A percentile compares a stretch with the other conserved stretches of the same genome.
Evolutionary conservation across 2,888 invertebrate species (phyloP).

Genomic region (Elgonia sp.): DNA sequence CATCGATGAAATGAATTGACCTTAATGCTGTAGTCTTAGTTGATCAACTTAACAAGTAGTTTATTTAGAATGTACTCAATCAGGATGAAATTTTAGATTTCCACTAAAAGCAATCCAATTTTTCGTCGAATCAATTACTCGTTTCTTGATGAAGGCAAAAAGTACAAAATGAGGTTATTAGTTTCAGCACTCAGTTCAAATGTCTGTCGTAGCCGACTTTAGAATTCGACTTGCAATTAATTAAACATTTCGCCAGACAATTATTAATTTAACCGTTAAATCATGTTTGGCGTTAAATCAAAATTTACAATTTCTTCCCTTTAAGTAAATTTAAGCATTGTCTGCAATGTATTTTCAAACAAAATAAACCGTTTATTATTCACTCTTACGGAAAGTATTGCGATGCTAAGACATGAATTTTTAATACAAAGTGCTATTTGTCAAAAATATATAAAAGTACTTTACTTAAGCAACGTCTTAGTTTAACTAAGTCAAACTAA

Average conservation of each 20-base stretch:
- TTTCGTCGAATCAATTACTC: constrained; percentile 19
- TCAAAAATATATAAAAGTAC: background rate
- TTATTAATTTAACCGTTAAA: background rate
- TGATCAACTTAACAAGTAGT: background rate
- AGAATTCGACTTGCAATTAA: constrained; percentile 2
- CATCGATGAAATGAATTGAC: constrained; percentile 1
- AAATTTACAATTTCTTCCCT: no score
- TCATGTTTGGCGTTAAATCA: no score
- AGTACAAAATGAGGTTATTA: background rate
- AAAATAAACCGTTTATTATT: background rate
- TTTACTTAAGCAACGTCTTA: constrained; percentile 28
- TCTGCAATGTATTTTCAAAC: background rate
- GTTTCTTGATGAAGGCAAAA: constrained; percentile 7
- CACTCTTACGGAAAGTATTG: background rate
- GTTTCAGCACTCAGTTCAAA: background rate
- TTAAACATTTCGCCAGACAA: background rate
- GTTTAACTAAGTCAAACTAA: constrained; percentile 41
- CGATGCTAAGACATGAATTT: background rate
- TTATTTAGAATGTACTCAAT: background rate
- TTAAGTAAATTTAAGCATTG: no score
- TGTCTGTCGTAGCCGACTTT: background rate
- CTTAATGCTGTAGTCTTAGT: background rate
- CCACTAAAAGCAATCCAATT: constrained; percentile 1
- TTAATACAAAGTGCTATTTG: background rate
- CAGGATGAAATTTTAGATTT: background rate